These are phyloP conservation scores for Pseudomyrmex cubaensis DNA, from an alignment of 1,140 invertebrate genomes.

Conservation along the genomic window DNA sequence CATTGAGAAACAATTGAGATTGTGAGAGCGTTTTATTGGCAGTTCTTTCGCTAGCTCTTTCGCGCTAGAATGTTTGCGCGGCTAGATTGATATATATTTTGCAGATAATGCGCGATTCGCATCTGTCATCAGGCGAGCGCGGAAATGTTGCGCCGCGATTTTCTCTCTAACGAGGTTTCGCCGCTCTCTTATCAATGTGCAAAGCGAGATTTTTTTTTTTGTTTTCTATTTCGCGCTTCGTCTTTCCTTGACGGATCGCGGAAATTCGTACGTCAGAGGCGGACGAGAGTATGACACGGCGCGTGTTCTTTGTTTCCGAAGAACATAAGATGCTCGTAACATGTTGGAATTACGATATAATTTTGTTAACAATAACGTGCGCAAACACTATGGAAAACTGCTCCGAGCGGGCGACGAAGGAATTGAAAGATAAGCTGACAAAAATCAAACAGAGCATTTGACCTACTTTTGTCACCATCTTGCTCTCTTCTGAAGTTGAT, in stretches of 20 bases:
- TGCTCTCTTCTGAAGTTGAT: slow-evolving; percentile 24
- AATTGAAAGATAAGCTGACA: slow-evolving; percentile 44
- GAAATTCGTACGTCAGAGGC: not conserved
- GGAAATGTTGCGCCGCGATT: slow-evolving; percentile 8
- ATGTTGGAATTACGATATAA: slow-evolving; percentile 1
- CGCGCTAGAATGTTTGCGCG: slow-evolving; percentile 45
- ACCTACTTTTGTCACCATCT: slow-evolving; percentile 22
- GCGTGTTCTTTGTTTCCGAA: not conserved
- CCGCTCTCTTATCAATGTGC: slow-evolving; percentile 62
- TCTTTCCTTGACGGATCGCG: not conserved
- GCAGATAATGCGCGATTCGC: slow-evolving; percentile 25
- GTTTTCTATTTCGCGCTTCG: not conserved
- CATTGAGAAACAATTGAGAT: slow-evolving; percentile 55
- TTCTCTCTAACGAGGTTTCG: slow-evolving; percentile 1
- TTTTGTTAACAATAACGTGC: not conserved
- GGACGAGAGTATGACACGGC: not conserved
- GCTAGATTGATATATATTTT: slow-evolving; percentile 41
- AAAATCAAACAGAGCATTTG: slow-evolving; percentile 37
- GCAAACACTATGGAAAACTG: slow-evolving; percentile 2
- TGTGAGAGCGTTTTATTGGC: slow-evolving; percentile 33
- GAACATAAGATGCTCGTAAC: not conserved
- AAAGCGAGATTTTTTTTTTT: slow-evolving; percentile 56
- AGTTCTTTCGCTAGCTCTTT: slow-evolving; percentile 36
- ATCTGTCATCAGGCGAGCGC: slow-evolving; percentile 13
- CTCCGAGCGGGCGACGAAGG: not conserved